These are phyloP conservation scores for Athalia rosae DNA, from an alignment of 2,888 invertebrate species.

Conservation along the genomic window DNA sequence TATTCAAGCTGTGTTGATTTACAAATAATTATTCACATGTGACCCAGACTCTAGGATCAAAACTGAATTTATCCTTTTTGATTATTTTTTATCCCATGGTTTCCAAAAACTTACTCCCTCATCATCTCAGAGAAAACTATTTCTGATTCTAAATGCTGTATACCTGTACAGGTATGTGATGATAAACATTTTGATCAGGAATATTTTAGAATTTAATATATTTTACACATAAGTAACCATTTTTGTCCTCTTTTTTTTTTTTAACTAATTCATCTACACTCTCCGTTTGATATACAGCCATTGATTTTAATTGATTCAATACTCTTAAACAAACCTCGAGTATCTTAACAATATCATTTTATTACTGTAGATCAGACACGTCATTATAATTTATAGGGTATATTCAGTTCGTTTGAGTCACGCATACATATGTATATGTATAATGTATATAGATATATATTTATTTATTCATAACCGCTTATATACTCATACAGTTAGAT, in stretches of 20 bases:
- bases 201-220: no score
- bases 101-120: neutral
- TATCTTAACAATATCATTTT: no score
- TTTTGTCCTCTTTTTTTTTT: no score
- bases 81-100: neutral
- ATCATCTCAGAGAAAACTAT: neutral
- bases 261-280: no score
- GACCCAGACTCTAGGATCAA: neutral
- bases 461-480: neutral
- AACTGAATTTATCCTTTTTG: neutral
- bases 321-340: no score
- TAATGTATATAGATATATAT: neutral
- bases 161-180: neutral
- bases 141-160: conserved; percentile 29
- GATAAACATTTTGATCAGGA: no score
- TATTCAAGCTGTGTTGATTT: conserved; percentile 19
- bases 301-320: no score
- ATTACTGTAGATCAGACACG: no score
- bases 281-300: no score
- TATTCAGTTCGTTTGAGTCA: neutral
- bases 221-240: no score
- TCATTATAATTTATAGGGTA: neutral
- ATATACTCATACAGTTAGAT: neutral
- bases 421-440: conserved; percentile 3
- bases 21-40: neutral